Evolutionary conservation across 2,888 invertebrate genomes (phyloP), one percentile per base, ranked within the genome.

Genomic region (Theodoxus fluviatilis): DNA sequence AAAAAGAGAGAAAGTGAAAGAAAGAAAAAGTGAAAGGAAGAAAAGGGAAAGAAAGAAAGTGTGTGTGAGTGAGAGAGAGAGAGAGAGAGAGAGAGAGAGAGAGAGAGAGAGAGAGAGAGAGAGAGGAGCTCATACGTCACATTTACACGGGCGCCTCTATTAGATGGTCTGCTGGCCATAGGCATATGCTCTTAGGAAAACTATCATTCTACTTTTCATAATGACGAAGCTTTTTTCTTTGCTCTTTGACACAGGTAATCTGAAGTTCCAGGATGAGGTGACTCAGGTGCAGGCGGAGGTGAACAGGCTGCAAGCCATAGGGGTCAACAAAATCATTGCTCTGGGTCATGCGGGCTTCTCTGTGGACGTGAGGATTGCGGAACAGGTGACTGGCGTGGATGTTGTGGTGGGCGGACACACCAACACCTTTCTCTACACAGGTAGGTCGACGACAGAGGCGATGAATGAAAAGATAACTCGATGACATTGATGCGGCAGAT

Each of bases 381-480:
- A 86, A 68, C 89, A 92, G 77, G 93, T 95, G 2, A 92, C 92
- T 18, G 92, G 92, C 33, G 90, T 96, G n/a, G 96, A 96, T 87
- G 86, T 94, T 43, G 94, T 96, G 0, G 92, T 96, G 71, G 96
- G 96, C 2, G 96, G 96, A 0, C 96, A 96, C 83, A 93, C 94
- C 0, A 93, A 96, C 83, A 94, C 95, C 0, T 96, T 96, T 84
- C 88, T 96, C 15, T 96, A 93, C 90, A 92, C 74, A 69, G 82
- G 82, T 79, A 71, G 57, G 55, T 43, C 4, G 18, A 31, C 37
- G 31, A 22, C 15, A 15, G 15, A 12, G 43, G 15, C 15, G 43
- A 43, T 43, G 43, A 43, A 12, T 9, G 15, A 12, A 43, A 43
- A 12, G 43, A 43, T 43, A 43, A 43, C n/a, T n/a, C n/a, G n/a